Evolutionary conservation across 2,888 invertebrate genomes (phyloP), one percentile per base, ranked within the genome.

Genomic region (Amblyjoppa proteus): DNA sequence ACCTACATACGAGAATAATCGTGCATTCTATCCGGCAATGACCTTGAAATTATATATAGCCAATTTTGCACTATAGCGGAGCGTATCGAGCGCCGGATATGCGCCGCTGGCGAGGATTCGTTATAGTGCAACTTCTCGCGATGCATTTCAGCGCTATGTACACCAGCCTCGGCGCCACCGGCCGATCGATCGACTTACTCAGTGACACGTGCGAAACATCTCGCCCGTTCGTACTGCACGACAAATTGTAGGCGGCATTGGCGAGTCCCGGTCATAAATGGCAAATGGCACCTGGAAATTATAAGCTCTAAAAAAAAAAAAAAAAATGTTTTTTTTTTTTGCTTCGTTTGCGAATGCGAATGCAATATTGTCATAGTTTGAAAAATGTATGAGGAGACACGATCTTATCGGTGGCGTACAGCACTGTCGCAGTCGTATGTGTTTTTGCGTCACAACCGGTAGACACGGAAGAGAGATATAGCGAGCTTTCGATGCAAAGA

Each of bases 31-130:
- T 3, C 28, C 25, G 58, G 20, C 3, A 25, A 25, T 25, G 28
- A 28, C 58, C 58, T 58, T 9, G 58, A 58, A 58, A 9, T 58
- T 58, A 58, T 25, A 58, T 58, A 58, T 58, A 58, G 58, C 11
- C 11, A 58, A 3, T 58, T 58, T 58, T 13, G 58, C 13, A 28
- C 25, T 58, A 20, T 58, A 58, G 58, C 58, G 58, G 28, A 25
- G 58, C 58, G 28, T 25, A 58, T 58, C 58, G 58, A 28, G 28
- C 58, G 58, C 25, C 28, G 58, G 28, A 13, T 28, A 25, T 11
- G 20, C 9, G 11, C n/a, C 9, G 11, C 20, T 58, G 58, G 25
- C 28, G 25, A 28, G 58, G 20, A 25, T 58, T 58, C 58, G 58
- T 58, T 34, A 16, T 16, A 31, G 31, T 31, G 31, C 2, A 31